Conservation (phyloP, 2,797 vertebrate genomes). For the Ceryle rudis region DNA sequence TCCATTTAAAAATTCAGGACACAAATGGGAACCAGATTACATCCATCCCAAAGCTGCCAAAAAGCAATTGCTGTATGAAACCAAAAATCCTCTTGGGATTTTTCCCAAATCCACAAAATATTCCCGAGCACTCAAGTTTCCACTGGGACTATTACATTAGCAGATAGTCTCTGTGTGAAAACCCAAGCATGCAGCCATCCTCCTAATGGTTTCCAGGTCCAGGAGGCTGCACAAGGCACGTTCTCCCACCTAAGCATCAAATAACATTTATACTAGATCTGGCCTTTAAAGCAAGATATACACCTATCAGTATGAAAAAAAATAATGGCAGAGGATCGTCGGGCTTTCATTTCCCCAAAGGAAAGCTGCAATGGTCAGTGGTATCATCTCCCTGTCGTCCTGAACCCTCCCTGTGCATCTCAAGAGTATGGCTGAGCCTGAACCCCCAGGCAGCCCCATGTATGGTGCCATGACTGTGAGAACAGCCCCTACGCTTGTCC, state of each 20-base stretch:
- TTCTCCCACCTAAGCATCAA: not conserved
- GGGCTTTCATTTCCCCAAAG: rapidly evolving
- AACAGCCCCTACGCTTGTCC: rapidly evolving
- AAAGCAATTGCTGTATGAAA: slow-evolving; percentile 48
- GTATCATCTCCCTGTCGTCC: rapidly evolving
- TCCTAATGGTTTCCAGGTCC: slow-evolving; percentile 16
- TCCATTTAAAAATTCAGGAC: slow-evolving; percentile 19
- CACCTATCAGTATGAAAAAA: not conserved
- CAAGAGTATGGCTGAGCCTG: not conserved
- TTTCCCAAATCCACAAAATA: slow-evolving; percentile 53
- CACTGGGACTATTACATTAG: slow-evolving; percentile 40
- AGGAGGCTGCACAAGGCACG: not conserved
- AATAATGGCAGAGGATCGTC: not conserved
- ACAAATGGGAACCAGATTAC: slow-evolving; percentile 33
- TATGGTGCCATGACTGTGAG: rapidly evolving
- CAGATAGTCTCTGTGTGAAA: slow-evolving; percentile 13
- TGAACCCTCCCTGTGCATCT: rapidly evolving
- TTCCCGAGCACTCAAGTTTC: slow-evolving; percentile 34
- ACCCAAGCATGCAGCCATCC: not conserved
- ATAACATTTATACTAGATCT: not conserved
- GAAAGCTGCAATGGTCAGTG: not conserved
- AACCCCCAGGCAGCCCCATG: rapidly evolving
- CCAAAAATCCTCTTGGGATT: slow-evolving; percentile 41
- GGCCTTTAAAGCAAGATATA: not conserved
- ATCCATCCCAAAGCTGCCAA: slow-evolving; percentile 39